Conservation (phyloP, 2,797 vertebrate species). For the Rhynchotus rufescens region DNA sequence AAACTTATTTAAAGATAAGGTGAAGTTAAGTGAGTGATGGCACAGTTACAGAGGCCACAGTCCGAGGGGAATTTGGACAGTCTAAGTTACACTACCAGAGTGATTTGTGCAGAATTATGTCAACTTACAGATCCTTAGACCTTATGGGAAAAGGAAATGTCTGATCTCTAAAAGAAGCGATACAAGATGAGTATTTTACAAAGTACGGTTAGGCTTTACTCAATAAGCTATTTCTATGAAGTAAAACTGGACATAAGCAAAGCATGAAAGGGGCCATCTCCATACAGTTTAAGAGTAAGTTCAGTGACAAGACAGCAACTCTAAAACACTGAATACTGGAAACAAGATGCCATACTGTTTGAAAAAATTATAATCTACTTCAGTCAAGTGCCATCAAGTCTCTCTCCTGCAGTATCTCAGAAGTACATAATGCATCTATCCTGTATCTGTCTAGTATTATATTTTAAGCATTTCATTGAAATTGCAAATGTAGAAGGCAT, state of each 20-base stretch:
- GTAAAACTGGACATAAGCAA: slow-evolving; percentile 58
- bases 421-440: neutral
- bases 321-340: neutral
- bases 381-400: neutral
- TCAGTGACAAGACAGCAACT: neutral
- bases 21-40: slow-evolving; percentile 87
- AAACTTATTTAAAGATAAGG: slow-evolving; percentile 90
- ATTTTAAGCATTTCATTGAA: slow-evolving; percentile 5
- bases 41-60: slow-evolving; percentile 80
- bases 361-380: neutral
- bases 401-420: neutral
- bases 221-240: slow-evolving; percentile 61
- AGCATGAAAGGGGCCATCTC: slow-evolving; percentile 11
- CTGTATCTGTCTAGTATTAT: neutral
- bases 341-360: neutral
- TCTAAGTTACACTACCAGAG: slow-evolving; percentile 83
- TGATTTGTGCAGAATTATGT: slow-evolving; percentile 86
- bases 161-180: slow-evolving; percentile 84
- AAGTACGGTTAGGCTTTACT: slow-evolving; percentile 69
- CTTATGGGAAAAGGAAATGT: slow-evolving; percentile 80
- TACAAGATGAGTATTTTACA: slow-evolving; percentile 75
- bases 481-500: neutral
- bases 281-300: neutral
- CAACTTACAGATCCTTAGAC: slow-evolving; percentile 82
- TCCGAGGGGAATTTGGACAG: slow-evolving; percentile 88